These are phyloP conservation scores for Arenaria interpres DNA, from an alignment of 2,113 vertebrate genomes.

Conservation along the genomic window DNA sequence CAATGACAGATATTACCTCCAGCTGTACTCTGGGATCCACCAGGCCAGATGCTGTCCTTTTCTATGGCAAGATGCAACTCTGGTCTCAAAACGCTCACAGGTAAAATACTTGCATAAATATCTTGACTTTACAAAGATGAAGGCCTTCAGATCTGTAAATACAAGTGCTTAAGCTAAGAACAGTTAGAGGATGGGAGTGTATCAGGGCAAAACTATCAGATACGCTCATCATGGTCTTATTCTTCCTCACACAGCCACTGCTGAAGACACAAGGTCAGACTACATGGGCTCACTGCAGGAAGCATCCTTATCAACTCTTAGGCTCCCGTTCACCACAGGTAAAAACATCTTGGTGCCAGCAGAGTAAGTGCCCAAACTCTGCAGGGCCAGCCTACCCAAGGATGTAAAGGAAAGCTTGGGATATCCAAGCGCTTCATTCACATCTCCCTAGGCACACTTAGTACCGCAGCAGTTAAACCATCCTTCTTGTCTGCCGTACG, in stretches of 20 bases:
- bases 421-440: background rate
- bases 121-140: background rate
- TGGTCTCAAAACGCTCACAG: background rate
- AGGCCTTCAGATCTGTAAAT: background rate
- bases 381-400: background rate
- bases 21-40: background rate
- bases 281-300: fast-evolving
- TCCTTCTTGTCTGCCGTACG: background rate
- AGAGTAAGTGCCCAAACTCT: background rate
- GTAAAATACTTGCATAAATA: background rate
- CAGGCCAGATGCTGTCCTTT: background rate
- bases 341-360: background rate
- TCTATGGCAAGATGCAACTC: background rate
- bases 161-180: background rate
- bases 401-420: background rate
- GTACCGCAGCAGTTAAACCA: background rate
- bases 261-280: background rate
- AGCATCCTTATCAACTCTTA: background rate
- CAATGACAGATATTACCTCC: background rate
- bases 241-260: background rate
- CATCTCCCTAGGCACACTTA: background rate
- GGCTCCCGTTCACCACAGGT: background rate
- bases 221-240: background rate
- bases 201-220: background rate
- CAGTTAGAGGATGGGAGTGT: background rate